Evolutionary conservation across 2,888 invertebrate species (phyloP), one percentile per base, ranked within the genome.

Genomic region (Elmis aenea): DNA sequence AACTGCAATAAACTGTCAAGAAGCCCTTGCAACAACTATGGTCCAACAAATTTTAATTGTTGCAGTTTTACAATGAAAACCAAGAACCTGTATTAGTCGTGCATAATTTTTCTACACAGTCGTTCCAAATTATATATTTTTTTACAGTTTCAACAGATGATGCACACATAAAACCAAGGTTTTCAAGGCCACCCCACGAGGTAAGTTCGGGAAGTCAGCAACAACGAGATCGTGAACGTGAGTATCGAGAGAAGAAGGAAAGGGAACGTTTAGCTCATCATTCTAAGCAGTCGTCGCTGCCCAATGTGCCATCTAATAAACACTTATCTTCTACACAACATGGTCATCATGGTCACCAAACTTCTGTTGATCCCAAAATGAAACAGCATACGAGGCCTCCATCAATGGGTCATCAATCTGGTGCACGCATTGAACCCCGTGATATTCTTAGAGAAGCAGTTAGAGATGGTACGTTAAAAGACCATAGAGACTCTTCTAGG

Each of bases 171-270:
- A n/a, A 65, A 45, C 61, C 64, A 39, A 48, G 65, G 38, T 51
- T 60, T 9, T 51, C 61, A 13, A 47, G 57, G 31, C 58, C 57
- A 6, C 59, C 61, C 29, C 65, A 53, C 45, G 59, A 34, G 31
- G 55, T 38, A 34, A 59, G 38, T 23, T 66, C 35, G 51, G 70
- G 14, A 55, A 66, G 33, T 59, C 71, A 13, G 63, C 68, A 76
- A 50, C 74, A 73, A 52, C 72, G 73, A 34, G 73, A 75, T 56
- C 73, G 56, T 14, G 65, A 76, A 51, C 73, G 76, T 35, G 72
- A 79, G 5, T 81, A 82, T 59, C 68, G 79, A 12, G 81, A 82
- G 57, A 79, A 80, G 55, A 71, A 76, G 27, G 73, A 74, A 33
- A 66, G 73, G n/a, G 81, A 82, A 51, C 68, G 78, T 15, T 66